Conservation (phyloP, 2,888 invertebrate species). For the Ecliptopera silaceata region DNA sequence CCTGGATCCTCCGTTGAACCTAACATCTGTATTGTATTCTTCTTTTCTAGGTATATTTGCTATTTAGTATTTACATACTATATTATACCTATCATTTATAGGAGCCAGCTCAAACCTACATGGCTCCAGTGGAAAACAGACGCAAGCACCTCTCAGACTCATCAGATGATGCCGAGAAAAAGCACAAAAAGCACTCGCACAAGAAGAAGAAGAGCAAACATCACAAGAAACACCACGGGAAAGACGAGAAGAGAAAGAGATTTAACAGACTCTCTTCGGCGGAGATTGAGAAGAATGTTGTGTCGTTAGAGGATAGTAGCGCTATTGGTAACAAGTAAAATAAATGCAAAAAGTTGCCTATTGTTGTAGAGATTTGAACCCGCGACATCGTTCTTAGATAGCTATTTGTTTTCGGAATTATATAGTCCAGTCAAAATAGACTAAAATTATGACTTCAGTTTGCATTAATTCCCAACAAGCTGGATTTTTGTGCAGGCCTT, state of each 20-base stretch:
- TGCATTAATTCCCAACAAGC: too few species aligned
- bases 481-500: too few species aligned
- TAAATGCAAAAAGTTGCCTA: neutral
- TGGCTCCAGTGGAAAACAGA: conserved; percentile 65
- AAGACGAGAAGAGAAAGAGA: conserved; percentile 54
- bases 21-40: too few species aligned
- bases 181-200: conserved; percentile 56
- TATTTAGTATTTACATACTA: too few species aligned
- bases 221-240: conserved; percentile 53
- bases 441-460: too few species aligned
- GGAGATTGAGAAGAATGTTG: conserved; percentile 55
- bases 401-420: too few species aligned
- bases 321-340: conserved; percentile 24
- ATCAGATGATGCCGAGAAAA: conserved; percentile 50
- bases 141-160: conserved; percentile 41
- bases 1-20: too few species aligned
- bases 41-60: too few species aligned
- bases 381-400: conserved; percentile 11
- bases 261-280: conserved; percentile 51
- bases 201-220: conserved; percentile 58
- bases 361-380: conserved; percentile 7
- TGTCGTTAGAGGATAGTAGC: conserved; percentile 64
- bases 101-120: conserved; percentile 64
- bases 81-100: too few species aligned
- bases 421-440: too few species aligned